phyloP scores from a whole-genome alignment of 2,113 vertebrate genomes.

The Trochalopteron elliotii region DNA sequence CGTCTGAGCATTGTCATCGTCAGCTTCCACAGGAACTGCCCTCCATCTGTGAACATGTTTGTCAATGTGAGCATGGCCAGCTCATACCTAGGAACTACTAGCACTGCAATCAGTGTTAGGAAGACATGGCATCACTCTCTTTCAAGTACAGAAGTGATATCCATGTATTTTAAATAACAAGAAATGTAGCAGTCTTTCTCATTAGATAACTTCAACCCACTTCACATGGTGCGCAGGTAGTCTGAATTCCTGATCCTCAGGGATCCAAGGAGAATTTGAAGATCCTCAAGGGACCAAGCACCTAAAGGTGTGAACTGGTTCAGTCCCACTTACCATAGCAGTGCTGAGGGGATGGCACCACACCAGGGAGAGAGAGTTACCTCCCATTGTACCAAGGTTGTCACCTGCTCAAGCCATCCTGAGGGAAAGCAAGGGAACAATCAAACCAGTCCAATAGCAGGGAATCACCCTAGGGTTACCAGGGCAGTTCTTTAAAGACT shows the following conservation, averaged over 20 bases:
- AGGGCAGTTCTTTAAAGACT: not conserved
- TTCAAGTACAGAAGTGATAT: not conserved
- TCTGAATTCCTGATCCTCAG: not conserved
- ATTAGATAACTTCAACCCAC: not conserved
- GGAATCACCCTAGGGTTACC: not conserved
- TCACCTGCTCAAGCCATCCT: not conserved
- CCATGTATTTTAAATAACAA: not conserved
- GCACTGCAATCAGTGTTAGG: not conserved
- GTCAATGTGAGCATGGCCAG: not conserved
- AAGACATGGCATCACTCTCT: not conserved
- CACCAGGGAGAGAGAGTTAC: not conserved
- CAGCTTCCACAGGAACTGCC: not conserved
- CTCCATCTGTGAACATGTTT: not conserved
- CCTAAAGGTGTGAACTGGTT: not conserved
- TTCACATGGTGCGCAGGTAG: not conserved
- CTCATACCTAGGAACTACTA: not conserved
- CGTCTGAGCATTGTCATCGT: not conserved
- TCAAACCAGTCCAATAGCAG: not conserved
- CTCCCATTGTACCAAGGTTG: not conserved
- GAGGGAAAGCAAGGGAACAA: fast-evolving
- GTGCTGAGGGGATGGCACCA: not conserved
- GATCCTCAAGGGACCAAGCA: not conserved
- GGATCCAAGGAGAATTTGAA: no score
- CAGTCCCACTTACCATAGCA: not conserved
- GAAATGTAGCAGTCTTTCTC: not conserved